Evolutionary conservation across 2,797 vertebrate species (phyloP), one percentile per base, ranked within the genome.

Genomic region (Scomberomorus guttatus): DNA sequence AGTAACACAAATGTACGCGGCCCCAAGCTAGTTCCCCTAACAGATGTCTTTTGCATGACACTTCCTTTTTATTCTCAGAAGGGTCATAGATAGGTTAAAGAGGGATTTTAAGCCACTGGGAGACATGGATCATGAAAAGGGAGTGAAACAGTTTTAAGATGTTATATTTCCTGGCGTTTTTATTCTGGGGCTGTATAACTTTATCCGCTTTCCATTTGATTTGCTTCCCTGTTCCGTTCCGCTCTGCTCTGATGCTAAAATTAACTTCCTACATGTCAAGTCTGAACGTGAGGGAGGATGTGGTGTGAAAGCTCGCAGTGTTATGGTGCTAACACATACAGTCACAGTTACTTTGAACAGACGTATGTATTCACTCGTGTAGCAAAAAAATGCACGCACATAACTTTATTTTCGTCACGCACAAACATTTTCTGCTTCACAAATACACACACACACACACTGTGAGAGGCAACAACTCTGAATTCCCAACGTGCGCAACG

Each of bases 181-280:
- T n/a, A 68, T 61, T 58, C 46, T 13, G 17, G 1, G 1, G 25
- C 25, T 4, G 17, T 50, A 13, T 20, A 60, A n/a, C 17, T 50
- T 72, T 52, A 75, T 79, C 56, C 55, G 39, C 9, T 52, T 68
- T 79, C 37, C 27, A 22, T 48, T 63, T 9, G 17, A 24, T 15
- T 34, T 37, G 2, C 44, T 14, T 24, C 22, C 7, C 11, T 27
- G 2, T 1, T 39, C 4, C 12, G 15, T 42, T 73, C 55, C 48
- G 39, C 39, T 42, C 34, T 60, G 32, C 17, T n/a, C 56, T 14
- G 25, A 6, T 27, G 48, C 76, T 85, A 82, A 80, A 88, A 69
- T 78, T 17, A 72, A 66, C 69, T 51, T 51, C 24, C 48, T 13
- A 46, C 85, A 86, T 81, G 70, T 85, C 64, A 80, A 84, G 68